Evolutionary conservation across 2,113 vertebrate genomes (phyloP).

Genomic region (Chiloscyllium plagiosum): DNA sequence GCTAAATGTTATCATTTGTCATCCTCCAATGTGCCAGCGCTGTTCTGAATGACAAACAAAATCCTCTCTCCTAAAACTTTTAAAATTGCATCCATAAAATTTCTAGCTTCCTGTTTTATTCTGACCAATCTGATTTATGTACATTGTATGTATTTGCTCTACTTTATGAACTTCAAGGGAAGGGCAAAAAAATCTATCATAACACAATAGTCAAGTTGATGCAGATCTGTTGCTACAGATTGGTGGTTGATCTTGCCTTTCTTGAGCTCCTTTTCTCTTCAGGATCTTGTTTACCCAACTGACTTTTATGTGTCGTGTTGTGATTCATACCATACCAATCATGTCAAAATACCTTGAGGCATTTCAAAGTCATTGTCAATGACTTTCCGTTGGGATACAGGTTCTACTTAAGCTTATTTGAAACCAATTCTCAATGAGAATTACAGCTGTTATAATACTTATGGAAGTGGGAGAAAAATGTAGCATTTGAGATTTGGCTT

Average conservation of each 20-base stretch:
- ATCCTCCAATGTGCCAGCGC: no score
- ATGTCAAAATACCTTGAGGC: background rate
- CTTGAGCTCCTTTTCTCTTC: background rate
- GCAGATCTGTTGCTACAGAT: background rate
- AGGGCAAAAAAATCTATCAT: background rate
- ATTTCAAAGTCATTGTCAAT: background rate
- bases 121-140: background rate
- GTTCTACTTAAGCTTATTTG: background rate
- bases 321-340: background rate
- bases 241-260: background rate
- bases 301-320: background rate
- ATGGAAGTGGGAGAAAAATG: constrained; percentile 18
- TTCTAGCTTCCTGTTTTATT: background rate
- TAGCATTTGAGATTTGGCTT: background rate
- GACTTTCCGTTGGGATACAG: background rate
- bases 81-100: background rate
- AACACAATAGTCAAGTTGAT: background rate
- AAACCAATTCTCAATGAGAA: background rate
- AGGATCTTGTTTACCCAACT: background rate
- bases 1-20: no score
- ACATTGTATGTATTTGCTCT: background rate
- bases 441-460: background rate
- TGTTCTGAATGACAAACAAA: background rate
- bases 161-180: background rate
- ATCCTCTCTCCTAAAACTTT: background rate